Evolutionary conservation across 2,113 vertebrate genomes (phyloP), one percentile per base, ranked within the genome.

Genomic region (Ploceus nigricollis): DNA sequence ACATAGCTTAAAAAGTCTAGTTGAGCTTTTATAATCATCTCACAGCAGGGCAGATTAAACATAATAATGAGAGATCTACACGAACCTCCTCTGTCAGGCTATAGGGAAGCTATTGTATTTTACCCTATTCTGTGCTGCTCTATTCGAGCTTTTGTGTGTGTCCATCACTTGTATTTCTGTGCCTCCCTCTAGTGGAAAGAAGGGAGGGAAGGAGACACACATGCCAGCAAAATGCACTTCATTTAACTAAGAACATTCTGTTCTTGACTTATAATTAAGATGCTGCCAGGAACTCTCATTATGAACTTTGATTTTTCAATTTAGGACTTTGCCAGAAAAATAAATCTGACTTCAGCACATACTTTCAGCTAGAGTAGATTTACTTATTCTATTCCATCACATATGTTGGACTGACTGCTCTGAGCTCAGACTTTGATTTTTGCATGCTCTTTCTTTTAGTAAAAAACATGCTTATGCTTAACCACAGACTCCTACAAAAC

Each of bases 101-200:
- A 81, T 11, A 81, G 56, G 91, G 79, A 94, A 92, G 64, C 90
- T 93, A 90, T 90, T 94, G 68, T 95, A 92, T 78, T 94, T 89
- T 83, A 57, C 15, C 77, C 84, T 89, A 4, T 77, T 92, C 79
- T 90, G 42, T 70, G 92, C 61, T 79, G 66, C 58, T 93, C 76
- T 81, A 86, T 92, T 93, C 22, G 33, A 80, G 72, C 89, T 90
- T 93, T 95, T 93, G 65, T 86, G 58, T 69, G 51, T 48, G 64
- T 83, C 84, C 75, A 72, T 48, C 80, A 68, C 64, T 86, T 22
- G 48, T 14, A 87, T 75, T 93, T 95, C 68, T 89, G 82, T 96
- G 86, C 90, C 64, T 96, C 96, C 96, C 93, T 94, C 96, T 96
- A 96, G 93, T 33, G 95, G 96, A 91, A 97, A 94, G 76, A 61